Percentiles rank a stretch among this genome's conserved stretches.
These are phyloP conservation scores for Pogonophryne albipinna DNA, from an alignment of 2,797 vertebrate genomes.

Conservation along the genomic window DNA sequence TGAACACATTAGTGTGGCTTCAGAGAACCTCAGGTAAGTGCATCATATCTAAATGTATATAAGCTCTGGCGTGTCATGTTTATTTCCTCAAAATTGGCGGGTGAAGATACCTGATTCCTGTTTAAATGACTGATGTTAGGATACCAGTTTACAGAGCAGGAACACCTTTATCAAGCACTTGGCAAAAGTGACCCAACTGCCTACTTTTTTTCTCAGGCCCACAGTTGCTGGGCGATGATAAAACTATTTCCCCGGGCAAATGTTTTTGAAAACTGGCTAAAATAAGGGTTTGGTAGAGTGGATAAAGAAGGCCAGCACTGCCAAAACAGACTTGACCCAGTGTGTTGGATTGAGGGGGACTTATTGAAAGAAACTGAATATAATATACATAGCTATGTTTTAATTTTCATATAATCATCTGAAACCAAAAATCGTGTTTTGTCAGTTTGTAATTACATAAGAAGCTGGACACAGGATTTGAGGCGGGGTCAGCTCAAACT, in stretches of 20 bases:
- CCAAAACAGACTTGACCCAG: neutral
- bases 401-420: too few species aligned
- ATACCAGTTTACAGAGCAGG: slow-evolving; percentile 7
- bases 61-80: neutral
- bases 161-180: slow-evolving; percentile 13
- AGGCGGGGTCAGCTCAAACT: neutral
- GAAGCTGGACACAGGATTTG: too few species aligned
- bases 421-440: too few species aligned
- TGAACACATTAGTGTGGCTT: slow-evolving; percentile 1
- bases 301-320: slow-evolving; percentile 45
- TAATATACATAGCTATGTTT: too few species aligned
- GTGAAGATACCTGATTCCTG: neutral
- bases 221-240: slow-evolving; percentile 46
- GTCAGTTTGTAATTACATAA: too few species aligned
- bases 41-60: neutral
- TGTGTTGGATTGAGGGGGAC: too few species aligned
- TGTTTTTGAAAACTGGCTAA: slow-evolving; percentile 36
- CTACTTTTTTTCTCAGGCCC: slow-evolving; percentile 12
- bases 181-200: slow-evolving; percentile 4
- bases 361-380: too few species aligned
- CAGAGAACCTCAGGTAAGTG: neutral
- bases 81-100: neutral
- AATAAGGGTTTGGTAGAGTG: slow-evolving; percentile 56
- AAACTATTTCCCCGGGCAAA: slow-evolving; percentile 34
- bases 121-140: neutral